phyloP scores from a whole-genome alignment of 2,113 vertebrate genomes.

The Amazona guildingii region DNA sequence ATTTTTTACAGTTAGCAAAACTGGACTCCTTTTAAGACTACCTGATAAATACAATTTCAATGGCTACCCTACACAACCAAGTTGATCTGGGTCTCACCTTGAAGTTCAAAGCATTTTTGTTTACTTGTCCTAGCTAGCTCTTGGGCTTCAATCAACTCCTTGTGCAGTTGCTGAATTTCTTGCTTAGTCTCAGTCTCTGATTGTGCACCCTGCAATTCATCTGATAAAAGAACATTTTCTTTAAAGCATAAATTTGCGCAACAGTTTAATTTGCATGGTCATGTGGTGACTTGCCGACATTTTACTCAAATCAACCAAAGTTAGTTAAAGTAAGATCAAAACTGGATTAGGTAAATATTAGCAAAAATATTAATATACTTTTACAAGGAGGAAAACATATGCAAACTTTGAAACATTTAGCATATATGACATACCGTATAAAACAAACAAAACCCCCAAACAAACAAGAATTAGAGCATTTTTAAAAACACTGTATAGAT shows the following conservation, averaged over 20 bases:
- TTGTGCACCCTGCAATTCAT: conserved; percentile 87
- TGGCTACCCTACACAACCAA: conserved; percentile 17
- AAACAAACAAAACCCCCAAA: background rate
- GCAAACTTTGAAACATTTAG: background rate
- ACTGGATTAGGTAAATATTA: conserved; percentile 64
- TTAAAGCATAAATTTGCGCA: conserved; percentile 66
- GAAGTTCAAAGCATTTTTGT: conserved; percentile 95
- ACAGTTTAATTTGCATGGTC: conserved; percentile 30
- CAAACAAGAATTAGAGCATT: background rate
- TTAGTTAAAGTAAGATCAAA: conserved; percentile 43
- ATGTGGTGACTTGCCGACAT: background rate
- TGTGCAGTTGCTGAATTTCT: conserved; percentile 91
- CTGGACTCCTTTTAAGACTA: background rate
- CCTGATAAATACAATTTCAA: background rate
- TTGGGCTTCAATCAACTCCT: conserved; percentile 93
- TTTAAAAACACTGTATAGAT: background rate
- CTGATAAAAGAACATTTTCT: conserved; percentile 80
- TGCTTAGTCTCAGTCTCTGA: conserved; percentile 91
- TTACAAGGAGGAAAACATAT: background rate
- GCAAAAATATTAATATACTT: conserved; percentile 48
- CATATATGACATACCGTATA: background rate
- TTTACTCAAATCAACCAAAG: conserved; percentile 20
- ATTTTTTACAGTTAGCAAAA: background rate
- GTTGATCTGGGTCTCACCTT: conserved; percentile 83
- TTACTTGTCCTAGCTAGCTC: conserved; percentile 94